Conservation (phyloP, 2,113 vertebrate species). For the Psettodes erumei region DNA sequence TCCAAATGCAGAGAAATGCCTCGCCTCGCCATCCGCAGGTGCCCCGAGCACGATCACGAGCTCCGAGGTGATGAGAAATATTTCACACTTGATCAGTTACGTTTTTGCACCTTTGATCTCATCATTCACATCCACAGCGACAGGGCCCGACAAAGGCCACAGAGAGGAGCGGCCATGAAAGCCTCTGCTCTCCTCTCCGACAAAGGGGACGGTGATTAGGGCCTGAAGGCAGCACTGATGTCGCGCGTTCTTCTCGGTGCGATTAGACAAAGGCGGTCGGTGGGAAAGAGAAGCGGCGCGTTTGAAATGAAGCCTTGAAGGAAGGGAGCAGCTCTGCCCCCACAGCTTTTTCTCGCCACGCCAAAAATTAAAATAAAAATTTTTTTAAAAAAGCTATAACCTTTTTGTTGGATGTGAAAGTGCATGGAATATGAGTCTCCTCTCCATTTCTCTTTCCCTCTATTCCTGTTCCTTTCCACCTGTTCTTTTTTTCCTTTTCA, state of each 20-base stretch:
- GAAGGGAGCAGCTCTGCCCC: conserved; percentile 4
- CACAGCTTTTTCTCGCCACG: conserved; percentile 26
- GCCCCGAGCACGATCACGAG: conserved; percentile 44
- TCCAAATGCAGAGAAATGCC: background rate
- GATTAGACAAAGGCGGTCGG: conserved; percentile 50
- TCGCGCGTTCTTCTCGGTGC: conserved; percentile 24
- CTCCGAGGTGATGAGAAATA: conserved; percentile 46
- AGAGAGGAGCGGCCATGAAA: conserved; percentile 38
- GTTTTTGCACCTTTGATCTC: conserved; percentile 72
- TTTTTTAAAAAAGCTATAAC: conserved; percentile 33
- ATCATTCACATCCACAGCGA: conserved; percentile 36
- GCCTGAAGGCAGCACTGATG: conserved; percentile 42
- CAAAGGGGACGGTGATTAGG: conserved; percentile 64
- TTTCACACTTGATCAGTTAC: conserved; percentile 64
- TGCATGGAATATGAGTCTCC: conserved; percentile 43
- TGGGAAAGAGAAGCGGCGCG: conserved; percentile 24
- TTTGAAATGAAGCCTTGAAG: conserved; percentile 43
- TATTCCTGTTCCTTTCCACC: conserved; percentile 36
- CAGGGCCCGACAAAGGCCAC: conserved; percentile 44
- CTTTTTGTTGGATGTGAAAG: conserved; percentile 62
- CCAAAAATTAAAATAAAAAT: conserved; percentile 4
- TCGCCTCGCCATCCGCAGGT: conserved; percentile 18
- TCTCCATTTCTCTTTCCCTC: conserved; percentile 22
- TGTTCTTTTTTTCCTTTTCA: conserved; percentile 35
- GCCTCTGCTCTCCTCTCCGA: conserved; percentile 34